Evolutionary conservation across 1,140 invertebrate species (phyloP), one percentile per base, ranked within the genome.

Genomic region (Matsumurasca onukii): DNA sequence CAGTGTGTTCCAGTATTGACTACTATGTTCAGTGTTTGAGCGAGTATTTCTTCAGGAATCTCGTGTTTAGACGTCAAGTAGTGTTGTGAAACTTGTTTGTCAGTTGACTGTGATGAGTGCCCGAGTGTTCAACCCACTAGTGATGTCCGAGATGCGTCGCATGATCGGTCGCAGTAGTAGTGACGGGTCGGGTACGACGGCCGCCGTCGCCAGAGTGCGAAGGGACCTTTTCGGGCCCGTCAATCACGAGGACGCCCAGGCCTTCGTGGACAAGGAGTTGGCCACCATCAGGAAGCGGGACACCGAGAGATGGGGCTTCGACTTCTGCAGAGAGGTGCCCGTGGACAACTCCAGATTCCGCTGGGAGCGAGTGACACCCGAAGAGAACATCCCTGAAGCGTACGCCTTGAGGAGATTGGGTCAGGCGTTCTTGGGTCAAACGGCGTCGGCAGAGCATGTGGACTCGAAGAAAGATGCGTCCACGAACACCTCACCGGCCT

Each of bases 211-310:
- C 0, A 77, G 79, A 15, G 81, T 83, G 2, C 74, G 81, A 12
- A 77, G 81, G 68, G 80, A 82, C 70, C 73, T 84, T n/a, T 84
- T 84, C 70, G 83, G 82, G 0, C 83, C 83, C 1, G 82, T 83
- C 2, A 82, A 84, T 72, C 82, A 82, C 70, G 81, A 79, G 12
- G 82, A 82, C 2, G 80, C 79, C 3, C 73, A 77, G 0, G 78
- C 77, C 0, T 76, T 83, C 25, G 80, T 81, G 1, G 79, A 83
- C 34, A 72, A 76, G 0, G 81, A 84, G 69, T 69, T 83, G 12
- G 72, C 72, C 20, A 78, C 78, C 17, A 81, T 82, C 67, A 77
- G 79, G 0, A 27, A 76, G 1, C 73, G 79, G 2, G 81, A 82
- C 57, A 75, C 78, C 22, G 77, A 82, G 22, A 75, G 79, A 62